phyloP scores from a whole-genome alignment of 2,797 vertebrate genomes.

The Tachyglossus aculeatus region DNA sequence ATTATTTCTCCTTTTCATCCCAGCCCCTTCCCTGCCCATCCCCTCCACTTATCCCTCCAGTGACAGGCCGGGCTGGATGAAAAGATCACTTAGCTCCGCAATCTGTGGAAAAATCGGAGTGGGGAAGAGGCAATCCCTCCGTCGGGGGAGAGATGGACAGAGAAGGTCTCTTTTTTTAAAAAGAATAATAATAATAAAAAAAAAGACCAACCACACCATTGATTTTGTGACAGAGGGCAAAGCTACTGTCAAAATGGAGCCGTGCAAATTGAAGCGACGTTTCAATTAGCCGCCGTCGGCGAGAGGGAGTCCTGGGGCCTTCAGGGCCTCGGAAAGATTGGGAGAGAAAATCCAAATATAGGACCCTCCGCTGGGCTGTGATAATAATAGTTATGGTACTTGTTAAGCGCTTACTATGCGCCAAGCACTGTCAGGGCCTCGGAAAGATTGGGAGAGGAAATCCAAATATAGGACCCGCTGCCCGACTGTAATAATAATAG shows the following conservation, averaged over 20 bases:
- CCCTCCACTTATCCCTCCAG: constrained; percentile 76
- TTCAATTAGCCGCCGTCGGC: constrained; percentile 85
- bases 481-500: too few species aligned
- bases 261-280: constrained; percentile 75
- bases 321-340: too few species aligned
- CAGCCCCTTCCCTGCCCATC: constrained; percentile 75
- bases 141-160: constrained; percentile 70
- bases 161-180: too few species aligned
- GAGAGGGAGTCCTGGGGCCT: constrained; percentile 36
- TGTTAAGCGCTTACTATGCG: too few species aligned
- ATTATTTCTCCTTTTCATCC: constrained; percentile 73
- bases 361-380: too few species aligned
- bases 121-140: constrained; percentile 76
- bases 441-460: too few species aligned
- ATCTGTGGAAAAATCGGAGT: constrained; percentile 69
- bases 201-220: constrained; percentile 69
- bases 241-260: constrained; percentile 81
- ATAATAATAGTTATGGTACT: too few species aligned
- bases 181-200: too few species aligned
- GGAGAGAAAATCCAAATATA: too few species aligned
- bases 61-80: constrained; percentile 79
- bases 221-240: constrained; percentile 95
- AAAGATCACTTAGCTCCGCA: constrained; percentile 89
- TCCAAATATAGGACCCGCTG: too few species aligned
- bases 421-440: too few species aligned